Percentiles rank a stretch among this genome's conserved stretches.
Evolutionary conservation across 2,113 vertebrate genomes (phyloP).

Genomic region (Micronycteris hirsuta): DNA sequence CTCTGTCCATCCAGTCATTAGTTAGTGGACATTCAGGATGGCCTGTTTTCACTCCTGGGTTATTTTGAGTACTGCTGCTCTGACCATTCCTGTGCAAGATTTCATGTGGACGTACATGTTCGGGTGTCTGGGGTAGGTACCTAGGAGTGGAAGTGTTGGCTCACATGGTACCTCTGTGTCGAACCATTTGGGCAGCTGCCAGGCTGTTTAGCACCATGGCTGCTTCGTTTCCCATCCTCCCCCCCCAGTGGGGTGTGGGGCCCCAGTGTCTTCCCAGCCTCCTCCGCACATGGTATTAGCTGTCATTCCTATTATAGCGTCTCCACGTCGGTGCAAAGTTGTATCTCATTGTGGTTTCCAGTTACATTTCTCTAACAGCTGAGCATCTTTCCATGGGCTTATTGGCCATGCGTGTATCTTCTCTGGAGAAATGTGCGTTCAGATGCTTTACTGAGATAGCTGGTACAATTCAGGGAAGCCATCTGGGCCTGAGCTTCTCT

Average conservation of each 20-base stretch:
- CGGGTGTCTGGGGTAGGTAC: neutral
- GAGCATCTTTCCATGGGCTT: neutral
- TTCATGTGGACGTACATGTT: neutral
- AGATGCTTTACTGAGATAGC: neutral
- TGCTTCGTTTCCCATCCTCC: neutral
- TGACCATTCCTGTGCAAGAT: neutral
- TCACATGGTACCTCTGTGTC: neutral
- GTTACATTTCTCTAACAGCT: neutral
- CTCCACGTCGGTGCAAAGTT: neutral
- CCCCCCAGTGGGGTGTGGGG: neutral
- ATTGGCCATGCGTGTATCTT: neutral
- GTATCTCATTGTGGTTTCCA: neutral
- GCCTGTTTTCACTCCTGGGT: neutral
- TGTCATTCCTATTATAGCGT: neutral
- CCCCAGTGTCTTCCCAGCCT: neutral
- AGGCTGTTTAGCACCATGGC: neutral
- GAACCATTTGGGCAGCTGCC: neutral
- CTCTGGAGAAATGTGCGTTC: neutral
- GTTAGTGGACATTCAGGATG: neutral
- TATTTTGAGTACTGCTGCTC: neutral
- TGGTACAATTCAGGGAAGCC: neutral
- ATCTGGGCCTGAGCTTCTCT: neutral
- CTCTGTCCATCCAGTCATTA: neutral
- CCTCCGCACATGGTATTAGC: neutral
- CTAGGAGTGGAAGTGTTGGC: neutral